phyloP scores from a whole-genome alignment of 2,797 vertebrate species.

The Alfaro cultratus region DNA sequence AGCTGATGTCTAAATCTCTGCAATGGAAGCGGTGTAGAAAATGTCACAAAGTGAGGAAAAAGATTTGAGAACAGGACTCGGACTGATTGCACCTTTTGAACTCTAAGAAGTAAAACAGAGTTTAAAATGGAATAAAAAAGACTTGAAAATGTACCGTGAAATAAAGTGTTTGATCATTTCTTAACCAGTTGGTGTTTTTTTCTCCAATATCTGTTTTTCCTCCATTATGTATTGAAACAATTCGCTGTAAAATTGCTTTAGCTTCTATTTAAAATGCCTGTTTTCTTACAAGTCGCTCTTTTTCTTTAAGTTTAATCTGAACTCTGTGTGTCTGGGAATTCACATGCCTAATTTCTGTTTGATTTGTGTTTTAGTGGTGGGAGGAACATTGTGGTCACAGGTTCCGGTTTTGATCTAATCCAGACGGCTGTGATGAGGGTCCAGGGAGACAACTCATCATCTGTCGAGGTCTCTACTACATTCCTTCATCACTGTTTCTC shows the following conservation, averaged over 20 bases:
- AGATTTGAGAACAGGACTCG: neutral
- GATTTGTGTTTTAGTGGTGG: slow-evolving; percentile 87
- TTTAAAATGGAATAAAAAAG: neutral
- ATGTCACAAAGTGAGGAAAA: slow-evolving; percentile 8
- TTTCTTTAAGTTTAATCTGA: neutral
- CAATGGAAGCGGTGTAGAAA: neutral
- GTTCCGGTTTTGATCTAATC: slow-evolving; percentile 87
- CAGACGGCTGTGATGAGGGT: slow-evolving; percentile 78
- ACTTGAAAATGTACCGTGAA: neutral
- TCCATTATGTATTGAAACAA: neutral
- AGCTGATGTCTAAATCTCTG: slow-evolving; percentile 10
- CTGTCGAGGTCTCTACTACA: slow-evolving; percentile 51
- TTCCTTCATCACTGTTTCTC: slow-evolving; percentile 25
- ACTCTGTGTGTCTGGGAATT: slow-evolving; percentile 8
- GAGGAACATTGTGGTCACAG: slow-evolving; percentile 89
- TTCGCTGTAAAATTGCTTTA: neutral
- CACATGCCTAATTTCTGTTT: slow-evolving; percentile 13
- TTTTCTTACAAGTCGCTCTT: neutral
- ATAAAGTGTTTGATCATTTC: neutral
- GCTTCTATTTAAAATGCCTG: neutral
- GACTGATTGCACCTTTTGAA: slow-evolving; percentile 6
- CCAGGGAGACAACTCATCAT: slow-evolving; percentile 41
- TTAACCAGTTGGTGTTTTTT: neutral
- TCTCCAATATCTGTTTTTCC: neutral
- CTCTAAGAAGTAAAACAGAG: neutral